phyloP scores from a whole-genome alignment of 2,113 vertebrate genomes.

The human region DNA sequence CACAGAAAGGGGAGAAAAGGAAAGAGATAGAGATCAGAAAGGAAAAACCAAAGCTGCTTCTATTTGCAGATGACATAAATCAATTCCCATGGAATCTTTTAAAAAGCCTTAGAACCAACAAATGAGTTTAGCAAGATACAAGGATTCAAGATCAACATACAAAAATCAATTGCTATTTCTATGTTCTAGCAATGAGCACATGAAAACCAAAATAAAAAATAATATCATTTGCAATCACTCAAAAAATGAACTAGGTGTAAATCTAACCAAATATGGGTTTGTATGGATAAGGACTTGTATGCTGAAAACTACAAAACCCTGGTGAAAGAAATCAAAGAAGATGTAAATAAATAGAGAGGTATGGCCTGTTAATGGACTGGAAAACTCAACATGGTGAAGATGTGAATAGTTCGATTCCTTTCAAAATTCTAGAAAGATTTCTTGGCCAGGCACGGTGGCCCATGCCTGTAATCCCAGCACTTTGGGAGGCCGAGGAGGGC shows the following conservation, averaged over 20 bases:
- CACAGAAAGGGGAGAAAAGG: neutral
- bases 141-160: neutral
- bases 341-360: neutral
- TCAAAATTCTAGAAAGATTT: neutral
- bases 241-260: neutral
- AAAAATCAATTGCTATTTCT: neutral
- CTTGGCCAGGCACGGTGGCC: neutral
- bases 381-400: neutral
- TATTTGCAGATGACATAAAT: neutral
- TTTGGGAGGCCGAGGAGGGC: no score
- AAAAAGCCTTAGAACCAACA: neutral
- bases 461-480: no score
- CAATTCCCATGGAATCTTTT: neutral
- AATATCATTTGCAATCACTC: neutral
- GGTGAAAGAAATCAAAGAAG: neutral
- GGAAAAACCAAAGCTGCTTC: neutral
- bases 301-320: neutral
- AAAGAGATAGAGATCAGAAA: neutral
- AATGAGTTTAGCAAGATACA: neutral
- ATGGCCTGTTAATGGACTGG: neutral
- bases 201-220: neutral
- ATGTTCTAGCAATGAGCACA: neutral
- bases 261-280: neutral
- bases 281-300: neutral
- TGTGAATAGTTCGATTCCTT: neutral